Base-by-base conservation (phyloP, 2,888 invertebrate species). In the Lasioglossum vierecki region DNA sequence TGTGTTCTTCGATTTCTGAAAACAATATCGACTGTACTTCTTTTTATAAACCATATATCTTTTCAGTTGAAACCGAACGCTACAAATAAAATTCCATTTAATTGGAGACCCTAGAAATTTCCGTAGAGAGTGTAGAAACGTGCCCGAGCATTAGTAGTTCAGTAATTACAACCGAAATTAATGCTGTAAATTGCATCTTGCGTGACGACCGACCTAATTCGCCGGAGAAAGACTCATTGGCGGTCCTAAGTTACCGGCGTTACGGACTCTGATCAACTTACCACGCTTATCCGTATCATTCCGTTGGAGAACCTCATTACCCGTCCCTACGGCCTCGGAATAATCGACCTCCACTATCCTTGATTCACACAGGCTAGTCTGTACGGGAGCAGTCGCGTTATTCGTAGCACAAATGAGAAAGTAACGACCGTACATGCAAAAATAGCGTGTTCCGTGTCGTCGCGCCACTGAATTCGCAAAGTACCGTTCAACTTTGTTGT, bases 261-360 rank as follows among this genome's bases (percentile, higher is more conserved):
- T 66, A 66, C 66, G 35, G n/a, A 49, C 46, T 70, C 70, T 46
- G 46, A 70, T 63, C 53, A 83, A 80, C 78, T 73, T 49, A 44
- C 70, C 26, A 66, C 73, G 57, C 72, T 79, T 72, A 72, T 79
- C 83, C 78, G 35, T 57, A 49, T 71, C 79, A 41, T 74, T 71
- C 35, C 35, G 44, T 63, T 60, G 73, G 22, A 53, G 49, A 82
- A 75, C 63, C 79, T 79, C 63, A 75, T 84, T 82, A 72, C 53
- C 46, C 82, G 63, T 57, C 41, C 39, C 75, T 71, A n/a, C 41
- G 46, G 30, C 71, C 60, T 53, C 30, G 15, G 8, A 72, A 30
- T 71, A 73, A 73, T 66, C 46, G 49, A 26, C 22, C 35, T 41
- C 60, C 22, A 39, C 73, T 49, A 49, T 74, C 73, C 53, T 49